A percentile compares a stretch with the other conserved stretches of the same genome.
Evolutionary conservation across 2,797 vertebrate species (phyloP).

Genomic region (Sylvilagus floridanus): DNA sequence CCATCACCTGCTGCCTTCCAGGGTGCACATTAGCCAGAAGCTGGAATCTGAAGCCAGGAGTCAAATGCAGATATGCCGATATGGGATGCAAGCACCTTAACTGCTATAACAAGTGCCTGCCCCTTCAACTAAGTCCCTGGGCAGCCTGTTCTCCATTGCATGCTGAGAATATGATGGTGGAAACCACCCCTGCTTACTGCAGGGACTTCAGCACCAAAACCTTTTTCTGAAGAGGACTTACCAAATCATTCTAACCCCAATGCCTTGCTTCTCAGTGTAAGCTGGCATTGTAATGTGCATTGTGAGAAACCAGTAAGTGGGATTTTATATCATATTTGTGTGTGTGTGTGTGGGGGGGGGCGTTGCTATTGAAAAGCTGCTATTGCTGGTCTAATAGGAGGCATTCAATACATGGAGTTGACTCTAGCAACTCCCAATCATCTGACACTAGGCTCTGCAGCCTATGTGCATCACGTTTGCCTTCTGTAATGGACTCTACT

Average conservation of each 20-base stretch:
- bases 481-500: not conserved
- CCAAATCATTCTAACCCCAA: not conserved
- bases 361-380: conserved; percentile 43
- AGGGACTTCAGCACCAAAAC: not conserved
- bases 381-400: conserved; percentile 32
- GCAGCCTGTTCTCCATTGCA: too few species aligned
- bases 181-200: not conserved
- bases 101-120: too few species aligned
- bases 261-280: not conserved
- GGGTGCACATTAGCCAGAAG: too few species aligned
- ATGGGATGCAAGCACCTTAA: too few species aligned
- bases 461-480: not conserved
- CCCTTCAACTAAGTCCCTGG: too few species aligned
- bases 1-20: too few species aligned
- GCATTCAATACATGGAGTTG: not conserved
- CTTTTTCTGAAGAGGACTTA: conserved; percentile 1
- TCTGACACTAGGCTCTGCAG: not conserved
- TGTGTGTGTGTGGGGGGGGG: too few species aligned
- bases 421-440: not conserved
- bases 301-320: conserved; percentile 17
- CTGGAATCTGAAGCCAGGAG: too few species aligned
- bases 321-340: not conserved
- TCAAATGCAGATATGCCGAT: too few species aligned
- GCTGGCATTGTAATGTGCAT: not conserved
- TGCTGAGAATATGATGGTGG: rapidly evolving